Evolutionary conservation across 2,888 invertebrate genomes (phyloP), one percentile per base, ranked within the genome.

Genomic region (Marasmarcha lunaedactyla): DNA sequence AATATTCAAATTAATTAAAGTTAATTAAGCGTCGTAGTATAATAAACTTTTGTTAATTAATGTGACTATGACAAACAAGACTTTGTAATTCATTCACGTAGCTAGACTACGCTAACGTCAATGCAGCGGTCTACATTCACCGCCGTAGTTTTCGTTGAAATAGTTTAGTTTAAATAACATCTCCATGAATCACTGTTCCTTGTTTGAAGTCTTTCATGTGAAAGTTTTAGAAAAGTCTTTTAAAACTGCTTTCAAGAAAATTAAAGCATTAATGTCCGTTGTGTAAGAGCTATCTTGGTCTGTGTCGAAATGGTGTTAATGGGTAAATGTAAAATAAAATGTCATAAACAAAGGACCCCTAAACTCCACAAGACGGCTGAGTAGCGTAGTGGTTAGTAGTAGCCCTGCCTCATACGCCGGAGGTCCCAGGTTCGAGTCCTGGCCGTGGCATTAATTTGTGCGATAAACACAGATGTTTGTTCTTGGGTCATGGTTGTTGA

Each of bases 211-310:
- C 70, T 71, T 70, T 71, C 68, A 72, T 70, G 71, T 67, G 68
- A 77, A 79, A 78, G 70, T 81, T 79, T 76, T 57, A 62, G 70
- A 72, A 76, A 77, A 78, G 71, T 71, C 74, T 78, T 77, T 79
- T 74, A 71, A 74, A 77, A 77, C 68, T 69, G 73, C 77, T 81
- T 78, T 78, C 66, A 78, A 72, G 76, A 74, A 78, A 81, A 79
- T 79, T 79, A 77, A 81, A 71, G 67, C 71, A 76, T 76, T 78
- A 81, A 74, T 70, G 76, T 72, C 60, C 48, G 63, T 57, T 61
- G 54, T 58, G 59, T 63, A 61, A 64, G 49, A 63, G 46, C 45
- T 42, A 51, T 48, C 44, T 49, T 55, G 59, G 60, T 54, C 51
- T 48, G 48, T 49, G 55, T 30, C 30, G n/a, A 30, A 30, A 2